Evolutionary conservation across 2,888 invertebrate genomes (phyloP).

Genomic region (Acanthococcus lagerstroemiae): DNA sequence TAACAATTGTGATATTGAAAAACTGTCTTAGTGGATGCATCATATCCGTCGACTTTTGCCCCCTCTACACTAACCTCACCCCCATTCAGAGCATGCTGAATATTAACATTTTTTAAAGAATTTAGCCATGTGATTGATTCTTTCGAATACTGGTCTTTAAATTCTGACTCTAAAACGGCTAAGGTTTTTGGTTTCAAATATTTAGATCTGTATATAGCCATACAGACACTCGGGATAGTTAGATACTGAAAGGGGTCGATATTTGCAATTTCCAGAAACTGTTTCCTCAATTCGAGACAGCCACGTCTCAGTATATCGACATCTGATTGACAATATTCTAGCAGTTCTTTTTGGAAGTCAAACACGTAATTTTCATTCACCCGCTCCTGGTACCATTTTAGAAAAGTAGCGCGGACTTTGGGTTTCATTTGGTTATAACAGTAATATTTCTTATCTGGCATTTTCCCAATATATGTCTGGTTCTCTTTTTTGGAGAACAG

Average conservation of each 20-base stretch:
- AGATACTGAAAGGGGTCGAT: conserved; percentile 38
- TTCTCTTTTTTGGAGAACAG: conserved; percentile 37
- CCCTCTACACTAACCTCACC: conserved; percentile 32
- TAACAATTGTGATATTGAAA: conserved; percentile 34
- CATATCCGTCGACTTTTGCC: conserved; percentile 33
- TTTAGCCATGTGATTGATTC: conserved; percentile 32
- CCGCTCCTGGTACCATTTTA: conserved; percentile 32
- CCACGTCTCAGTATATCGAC: conserved; percentile 38
- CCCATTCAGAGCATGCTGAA: conserved; percentile 34
- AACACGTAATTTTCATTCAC: conserved; percentile 34
- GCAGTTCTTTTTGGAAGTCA: conserved; percentile 38
- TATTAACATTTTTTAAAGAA: conserved; percentile 28
- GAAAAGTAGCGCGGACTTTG: too few species aligned
- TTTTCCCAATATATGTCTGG: conserved; percentile 35
- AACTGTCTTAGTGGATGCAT: conserved; percentile 20
- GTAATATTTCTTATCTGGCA: conserved; percentile 35
- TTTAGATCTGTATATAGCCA: conserved; percentile 33
- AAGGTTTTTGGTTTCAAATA: conserved; percentile 1
- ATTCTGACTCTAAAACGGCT: not conserved
- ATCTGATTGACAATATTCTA: conserved; percentile 35
- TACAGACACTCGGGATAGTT: conserved; percentile 38
- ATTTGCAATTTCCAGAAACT: conserved; percentile 34
- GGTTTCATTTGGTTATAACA: conserved; percentile 35
- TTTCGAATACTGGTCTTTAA: conserved; percentile 32
- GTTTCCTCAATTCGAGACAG: conserved; percentile 37